Evolutionary conservation across 2,888 invertebrate genomes (phyloP), one percentile per base, ranked within the genome.

Genomic region (Alviniconcha strummeri): DNA sequence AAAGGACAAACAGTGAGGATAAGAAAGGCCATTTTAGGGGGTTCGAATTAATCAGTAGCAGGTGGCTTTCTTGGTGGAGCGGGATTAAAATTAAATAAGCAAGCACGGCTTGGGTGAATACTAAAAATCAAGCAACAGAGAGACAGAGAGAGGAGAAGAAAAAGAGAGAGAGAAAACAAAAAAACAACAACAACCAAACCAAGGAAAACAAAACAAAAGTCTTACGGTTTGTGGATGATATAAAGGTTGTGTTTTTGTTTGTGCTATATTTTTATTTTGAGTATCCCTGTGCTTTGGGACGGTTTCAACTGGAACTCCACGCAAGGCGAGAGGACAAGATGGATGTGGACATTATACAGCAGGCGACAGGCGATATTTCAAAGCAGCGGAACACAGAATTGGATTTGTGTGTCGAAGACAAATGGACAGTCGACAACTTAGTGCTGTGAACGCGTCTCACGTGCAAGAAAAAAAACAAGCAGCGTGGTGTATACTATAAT

Each of bases 321-420:
- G 60, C 9, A 60, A 60, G 8, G 60, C 60, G 8, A 8, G 8
- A 13, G 13, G 60, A 15, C 15, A n/a, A 75, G 75, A 75, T 75
- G 75, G 55, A 75, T 75, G 75, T 55, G 75, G 52, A 54, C 75
- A 75, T 15, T 75, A 15, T 75, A 17, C 75, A 55, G 7, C 6
- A 11, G 55, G 55, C 75, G 75, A 75, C 75, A 75, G 75, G 15
- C 75, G 55, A 75, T 75, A 55, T 75, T 55, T 75, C 75, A 55
- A 15, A n/a, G 15, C 69, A 15, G 15, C 17, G 69, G 15, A 15
- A 69, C 15, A 15, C 17, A 15, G 17, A 69, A n/a, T 69, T 69
- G 69, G 69, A 69, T 75, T 54, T 55, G 55, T 75, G 7, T 55
- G 75, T 17, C 11, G 72, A 36, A 75, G 52, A 75, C 55, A 52